phyloP scores from a whole-genome alignment of 2,797 vertebrate species.

The Telmatherina bonti region DNA sequence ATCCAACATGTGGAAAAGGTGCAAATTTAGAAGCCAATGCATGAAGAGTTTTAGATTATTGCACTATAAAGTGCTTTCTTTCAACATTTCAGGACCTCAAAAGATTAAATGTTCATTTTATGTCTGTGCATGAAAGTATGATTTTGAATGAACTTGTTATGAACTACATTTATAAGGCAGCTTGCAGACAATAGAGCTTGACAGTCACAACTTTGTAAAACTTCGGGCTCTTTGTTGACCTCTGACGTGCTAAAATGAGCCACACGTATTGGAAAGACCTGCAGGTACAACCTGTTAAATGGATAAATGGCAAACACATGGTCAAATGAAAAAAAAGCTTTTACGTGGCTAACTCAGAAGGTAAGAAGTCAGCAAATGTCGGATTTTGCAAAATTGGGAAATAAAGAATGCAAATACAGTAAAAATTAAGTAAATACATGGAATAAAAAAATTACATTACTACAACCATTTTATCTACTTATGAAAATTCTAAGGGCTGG shows the following conservation, averaged over 20 bases:
- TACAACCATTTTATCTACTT: no score
- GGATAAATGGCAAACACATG: slow-evolving; percentile 22
- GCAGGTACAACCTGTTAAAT: slow-evolving; percentile 32
- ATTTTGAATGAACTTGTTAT: not conserved
- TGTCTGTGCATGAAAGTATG: not conserved
- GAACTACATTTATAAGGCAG: no score
- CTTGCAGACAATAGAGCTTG: not conserved
- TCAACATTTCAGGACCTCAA: no score
- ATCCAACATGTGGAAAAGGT: no score
- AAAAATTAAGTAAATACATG: not conserved
- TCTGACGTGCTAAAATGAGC: slow-evolving; percentile 5
- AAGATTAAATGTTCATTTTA: no score
- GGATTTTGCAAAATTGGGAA: not conserved
- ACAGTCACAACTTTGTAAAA: slow-evolving; percentile 30
- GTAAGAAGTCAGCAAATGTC: not conserved
- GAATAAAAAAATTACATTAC: no score
- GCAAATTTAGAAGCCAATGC: no score
- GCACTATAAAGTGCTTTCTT: no score
- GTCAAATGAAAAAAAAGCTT: slow-evolving; percentile 32
- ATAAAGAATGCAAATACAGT: not conserved
- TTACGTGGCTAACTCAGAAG: not conserved
- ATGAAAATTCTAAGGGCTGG: no score
- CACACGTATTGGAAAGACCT: not conserved
- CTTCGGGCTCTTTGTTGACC: slow-evolving; percentile 2
- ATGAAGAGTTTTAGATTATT: no score